These are phyloP conservation scores for Geotrypetes seraphini DNA, from an alignment of 2,797 vertebrate genomes.

Conservation along the genomic window DNA sequence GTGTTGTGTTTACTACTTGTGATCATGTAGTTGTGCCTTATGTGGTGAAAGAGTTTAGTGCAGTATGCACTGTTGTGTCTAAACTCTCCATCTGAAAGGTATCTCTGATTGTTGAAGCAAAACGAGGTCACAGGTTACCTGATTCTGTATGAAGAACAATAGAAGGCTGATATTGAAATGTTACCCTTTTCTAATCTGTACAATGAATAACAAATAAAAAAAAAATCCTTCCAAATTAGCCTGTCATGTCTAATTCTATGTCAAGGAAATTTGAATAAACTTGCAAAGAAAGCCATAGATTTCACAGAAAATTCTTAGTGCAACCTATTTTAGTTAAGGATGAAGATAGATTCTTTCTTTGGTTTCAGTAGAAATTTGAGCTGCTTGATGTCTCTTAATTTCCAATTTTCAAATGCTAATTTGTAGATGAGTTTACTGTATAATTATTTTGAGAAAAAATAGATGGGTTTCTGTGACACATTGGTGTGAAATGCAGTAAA, in stretches of 20 bases:
- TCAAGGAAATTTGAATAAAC: background rate
- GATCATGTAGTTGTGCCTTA: constrained; percentile 77
- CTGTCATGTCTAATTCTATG: background rate
- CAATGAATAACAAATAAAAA: constrained; percentile 76
- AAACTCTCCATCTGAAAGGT: constrained; percentile 35
- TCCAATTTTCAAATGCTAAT: no score
- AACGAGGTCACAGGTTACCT: constrained; percentile 20
- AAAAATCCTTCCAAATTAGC: constrained; percentile 65
- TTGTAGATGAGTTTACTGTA: no score
- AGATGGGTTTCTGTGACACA: no score
- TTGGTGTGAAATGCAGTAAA: no score
- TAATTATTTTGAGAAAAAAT: no score
- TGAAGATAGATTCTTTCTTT: no score
- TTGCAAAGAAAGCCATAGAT: no score
- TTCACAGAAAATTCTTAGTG: no score
- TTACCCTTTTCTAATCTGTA: constrained; percentile 71
- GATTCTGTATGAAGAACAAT: constrained; percentile 37
- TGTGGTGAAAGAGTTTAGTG: constrained; percentile 49
- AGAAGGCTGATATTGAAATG: constrained; percentile 57
- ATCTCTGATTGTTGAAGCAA: constrained; percentile 26
- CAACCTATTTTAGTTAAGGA: no score
- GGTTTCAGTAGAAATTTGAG: no score
- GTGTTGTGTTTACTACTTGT: constrained; percentile 55
- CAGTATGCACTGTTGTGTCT: constrained; percentile 47
- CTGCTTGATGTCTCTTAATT: no score